phyloP scores from a whole-genome alignment of 1,140 invertebrate genomes.

The Dendrolimus kikuchii region DNA sequence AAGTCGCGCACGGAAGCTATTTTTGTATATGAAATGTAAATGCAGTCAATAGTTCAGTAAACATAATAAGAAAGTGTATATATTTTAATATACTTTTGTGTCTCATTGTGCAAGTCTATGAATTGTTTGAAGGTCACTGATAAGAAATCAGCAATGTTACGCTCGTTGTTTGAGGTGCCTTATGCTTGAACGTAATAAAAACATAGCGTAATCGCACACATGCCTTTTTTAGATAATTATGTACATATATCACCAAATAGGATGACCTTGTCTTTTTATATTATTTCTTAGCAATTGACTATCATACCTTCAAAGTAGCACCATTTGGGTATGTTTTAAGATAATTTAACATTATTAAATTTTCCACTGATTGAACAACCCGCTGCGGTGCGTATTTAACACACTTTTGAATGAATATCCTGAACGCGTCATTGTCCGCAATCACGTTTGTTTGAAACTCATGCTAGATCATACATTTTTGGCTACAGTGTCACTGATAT shows the following conservation, averaged over 20 bases:
- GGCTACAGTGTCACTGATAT: too few species aligned
- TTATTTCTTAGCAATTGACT: neutral
- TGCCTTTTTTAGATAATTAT: constrained; percentile 1
- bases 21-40: neutral
- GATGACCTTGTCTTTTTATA: neutral
- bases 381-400: too few species aligned
- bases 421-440: too few species aligned
- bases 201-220: constrained; percentile 14
- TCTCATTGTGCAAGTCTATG: constrained; percentile 28
- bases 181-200: constrained; percentile 24
- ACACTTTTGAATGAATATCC: too few species aligned
- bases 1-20: neutral
- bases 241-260: neutral
- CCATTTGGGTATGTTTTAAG: too few species aligned
- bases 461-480: too few species aligned
- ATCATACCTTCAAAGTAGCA: neutral
- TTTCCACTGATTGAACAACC: too few species aligned
- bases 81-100: constrained; percentile 14
- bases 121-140: constrained; percentile 52
- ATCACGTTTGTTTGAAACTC: too few species aligned
- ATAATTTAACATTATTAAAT: too few species aligned
- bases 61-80: neutral
- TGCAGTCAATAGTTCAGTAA: neutral
- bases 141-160: constrained; percentile 48
- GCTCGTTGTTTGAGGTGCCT: constrained; percentile 23